Evolutionary conservation across 2,113 vertebrate species (phyloP).

Genomic region (Notarius quadriscutis): DNA sequence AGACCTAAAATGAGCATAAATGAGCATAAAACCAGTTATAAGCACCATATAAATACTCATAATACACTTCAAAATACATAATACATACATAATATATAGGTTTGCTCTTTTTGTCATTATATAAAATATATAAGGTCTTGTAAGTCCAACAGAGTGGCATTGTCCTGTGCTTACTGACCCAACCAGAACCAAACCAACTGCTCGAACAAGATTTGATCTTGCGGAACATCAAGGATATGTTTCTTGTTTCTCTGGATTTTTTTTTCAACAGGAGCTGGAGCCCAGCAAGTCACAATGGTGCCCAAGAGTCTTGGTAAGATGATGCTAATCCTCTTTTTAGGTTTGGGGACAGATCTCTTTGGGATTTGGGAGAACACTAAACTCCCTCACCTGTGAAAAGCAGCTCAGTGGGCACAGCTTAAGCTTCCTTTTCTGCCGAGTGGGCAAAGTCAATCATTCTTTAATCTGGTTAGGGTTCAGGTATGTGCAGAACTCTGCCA

Average conservation of each 20-base stretch:
- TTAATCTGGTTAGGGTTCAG: constrained; percentile 50
- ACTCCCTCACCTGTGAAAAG: constrained; percentile 41
- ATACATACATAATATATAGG: neutral
- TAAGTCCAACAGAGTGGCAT: constrained; percentile 22
- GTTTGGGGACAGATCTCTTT: constrained; percentile 29
- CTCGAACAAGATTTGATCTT: constrained; percentile 38
- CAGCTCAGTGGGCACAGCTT: constrained; percentile 39
- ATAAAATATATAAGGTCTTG: constrained; percentile 1
- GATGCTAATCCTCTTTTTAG: constrained; percentile 59
- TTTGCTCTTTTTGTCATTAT: neutral
- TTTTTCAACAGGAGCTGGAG: constrained; percentile 57
- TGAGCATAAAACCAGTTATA: neutral
- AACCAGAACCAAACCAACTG: constrained; percentile 31
- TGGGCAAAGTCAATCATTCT: constrained; percentile 37
- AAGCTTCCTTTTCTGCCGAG: constrained; percentile 28
- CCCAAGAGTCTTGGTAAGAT: constrained; percentile 66
- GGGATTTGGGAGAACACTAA: constrained; percentile 36
- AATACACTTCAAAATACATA: constrained; percentile 12
- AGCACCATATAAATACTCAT: constrained; percentile 25
- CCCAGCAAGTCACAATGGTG: constrained; percentile 57
- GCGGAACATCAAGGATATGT: constrained; percentile 39
- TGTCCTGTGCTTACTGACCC: constrained; percentile 35
- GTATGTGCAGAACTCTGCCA: constrained; percentile 27
- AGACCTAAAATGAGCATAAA: constrained; percentile 4
- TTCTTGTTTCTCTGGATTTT: constrained; percentile 45